A percentile compares a stretch with the other conserved stretches of the same genome.
Evolutionary conservation across 2,113 vertebrate species (phyloP).

Genomic region (Siphamia tubifer): DNA sequence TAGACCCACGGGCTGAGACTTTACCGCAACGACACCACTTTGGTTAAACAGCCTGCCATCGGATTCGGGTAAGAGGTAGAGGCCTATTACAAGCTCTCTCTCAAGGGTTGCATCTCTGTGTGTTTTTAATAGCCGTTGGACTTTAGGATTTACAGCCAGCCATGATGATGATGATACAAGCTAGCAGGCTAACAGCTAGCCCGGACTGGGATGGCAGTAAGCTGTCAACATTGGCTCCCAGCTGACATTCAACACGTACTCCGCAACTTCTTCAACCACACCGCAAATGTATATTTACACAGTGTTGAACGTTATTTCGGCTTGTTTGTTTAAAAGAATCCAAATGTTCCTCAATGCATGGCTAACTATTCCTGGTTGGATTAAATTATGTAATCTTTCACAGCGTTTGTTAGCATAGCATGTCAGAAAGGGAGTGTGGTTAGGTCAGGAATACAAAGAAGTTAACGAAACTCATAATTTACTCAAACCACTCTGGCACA

Average conservation of each 20-base stretch:
- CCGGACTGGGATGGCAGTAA: constrained; percentile 19
- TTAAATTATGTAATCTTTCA: constrained; percentile 41
- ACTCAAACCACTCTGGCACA: too few species aligned
- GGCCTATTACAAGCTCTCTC: not conserved
- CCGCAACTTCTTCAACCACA: not conserved
- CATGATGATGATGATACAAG: constrained; percentile 58
- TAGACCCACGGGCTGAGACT: constrained; percentile 4
- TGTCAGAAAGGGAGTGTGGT: not conserved
- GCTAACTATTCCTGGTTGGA: constrained; percentile 17
- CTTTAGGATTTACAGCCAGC: constrained; percentile 53
- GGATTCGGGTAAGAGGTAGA: constrained; percentile 50
- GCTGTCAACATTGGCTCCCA: constrained; percentile 18
- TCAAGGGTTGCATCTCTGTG: not conserved
- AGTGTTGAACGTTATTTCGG: not conserved
- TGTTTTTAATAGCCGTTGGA: constrained; percentile 1
- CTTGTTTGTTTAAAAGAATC: not conserved
- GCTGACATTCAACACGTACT: constrained; percentile 57
- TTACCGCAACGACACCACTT: not conserved
- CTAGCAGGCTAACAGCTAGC: constrained; percentile 60
- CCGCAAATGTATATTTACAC: not conserved
- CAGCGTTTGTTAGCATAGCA: not conserved
- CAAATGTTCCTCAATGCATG: not conserved
- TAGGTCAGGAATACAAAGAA: not conserved
- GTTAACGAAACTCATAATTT: too few species aligned
- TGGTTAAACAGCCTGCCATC: not conserved